A percentile compares a stretch with the other conserved stretches of the same genome.
Conservation (phyloP, 2,888 invertebrate species). For the Phymatocera aterrima region DNA sequence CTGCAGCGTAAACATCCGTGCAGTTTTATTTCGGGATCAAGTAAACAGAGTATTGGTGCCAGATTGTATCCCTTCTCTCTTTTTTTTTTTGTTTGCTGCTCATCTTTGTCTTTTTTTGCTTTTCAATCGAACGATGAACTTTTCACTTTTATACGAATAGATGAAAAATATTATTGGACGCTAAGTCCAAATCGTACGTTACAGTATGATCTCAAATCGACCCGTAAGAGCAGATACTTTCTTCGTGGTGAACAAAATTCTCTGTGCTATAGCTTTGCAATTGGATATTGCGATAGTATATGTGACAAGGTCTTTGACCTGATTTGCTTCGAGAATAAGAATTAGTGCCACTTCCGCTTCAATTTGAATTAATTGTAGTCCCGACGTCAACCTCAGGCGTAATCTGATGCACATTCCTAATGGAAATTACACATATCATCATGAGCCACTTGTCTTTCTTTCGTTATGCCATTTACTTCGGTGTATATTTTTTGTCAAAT, state of each 20-base stretch:
- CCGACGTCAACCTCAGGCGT: not conserved
- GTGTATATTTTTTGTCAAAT: no score
- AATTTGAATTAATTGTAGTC: not conserved
- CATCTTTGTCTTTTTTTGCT: not conserved
- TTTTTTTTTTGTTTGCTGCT: not conserved
- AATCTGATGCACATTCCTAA: not conserved
- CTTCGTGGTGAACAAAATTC: conserved; percentile 12
- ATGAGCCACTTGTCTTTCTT: not conserved
- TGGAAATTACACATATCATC: not conserved
- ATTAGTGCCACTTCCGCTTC: not conserved
- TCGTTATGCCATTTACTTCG: not conserved
- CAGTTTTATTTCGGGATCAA: conserved; percentile 19
- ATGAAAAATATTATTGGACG: not conserved
- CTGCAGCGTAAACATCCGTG: conserved; percentile 22
- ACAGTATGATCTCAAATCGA: no score
- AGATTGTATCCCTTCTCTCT: conserved; percentile 17
- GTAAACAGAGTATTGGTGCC: conserved; percentile 11
- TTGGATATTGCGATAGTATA: not conserved
- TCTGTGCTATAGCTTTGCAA: not conserved
- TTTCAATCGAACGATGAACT: not conserved
- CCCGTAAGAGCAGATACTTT: no score
- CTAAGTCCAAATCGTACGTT: no score
- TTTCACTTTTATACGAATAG: not conserved
- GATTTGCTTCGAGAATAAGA: conserved; percentile 18
- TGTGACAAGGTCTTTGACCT: not conserved